These are phyloP conservation scores for Argyrosomus regius DNA, from an alignment of 2,797 vertebrate genomes.

Conservation along the genomic window DNA sequence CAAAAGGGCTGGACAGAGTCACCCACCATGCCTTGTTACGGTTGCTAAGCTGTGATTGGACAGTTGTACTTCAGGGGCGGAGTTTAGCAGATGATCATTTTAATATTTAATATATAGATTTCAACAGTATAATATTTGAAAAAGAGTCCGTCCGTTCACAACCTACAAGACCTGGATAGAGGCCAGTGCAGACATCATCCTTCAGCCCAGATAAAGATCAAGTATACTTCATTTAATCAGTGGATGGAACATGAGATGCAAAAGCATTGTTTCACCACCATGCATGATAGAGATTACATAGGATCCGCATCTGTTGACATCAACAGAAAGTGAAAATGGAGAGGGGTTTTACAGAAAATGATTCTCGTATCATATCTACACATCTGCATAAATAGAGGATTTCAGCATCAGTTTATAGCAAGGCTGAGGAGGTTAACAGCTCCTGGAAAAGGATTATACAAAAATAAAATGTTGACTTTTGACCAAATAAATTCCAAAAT, in stretches of 20 bases:
- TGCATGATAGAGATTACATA: constrained; percentile 50
- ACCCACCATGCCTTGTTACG: background rate
- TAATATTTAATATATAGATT: background rate
- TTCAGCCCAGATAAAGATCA: constrained; percentile 79
- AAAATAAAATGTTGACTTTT: constrained; percentile 44
- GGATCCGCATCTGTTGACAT: constrained; percentile 52
- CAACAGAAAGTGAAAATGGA: constrained; percentile 30
- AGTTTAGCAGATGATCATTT: background rate
- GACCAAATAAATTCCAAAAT: constrained; percentile 46
- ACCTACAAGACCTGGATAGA: constrained; percentile 61
- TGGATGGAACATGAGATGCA: constrained; percentile 64
- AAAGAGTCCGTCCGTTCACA: constrained; percentile 26
- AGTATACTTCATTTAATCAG: constrained; percentile 78
- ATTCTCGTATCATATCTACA: constrained; percentile 20
- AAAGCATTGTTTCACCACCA: constrained; percentile 66
- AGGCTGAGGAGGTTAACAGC: constrained; percentile 31
- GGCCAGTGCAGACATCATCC: constrained; percentile 74
- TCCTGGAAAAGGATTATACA: constrained; percentile 10
- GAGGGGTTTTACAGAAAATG: constrained; percentile 23
- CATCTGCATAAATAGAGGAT: constrained; percentile 42
- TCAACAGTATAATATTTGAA: background rate
- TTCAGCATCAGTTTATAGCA: constrained; percentile 15
- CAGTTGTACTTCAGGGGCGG: background rate
- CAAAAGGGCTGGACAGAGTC: background rate
- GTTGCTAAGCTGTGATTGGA: constrained; percentile 8